Percentiles rank a stretch among this genome's conserved stretches.
Evolutionary conservation across 2,888 invertebrate genomes (phyloP).

Genomic region (Phalera bucephala): DNA sequence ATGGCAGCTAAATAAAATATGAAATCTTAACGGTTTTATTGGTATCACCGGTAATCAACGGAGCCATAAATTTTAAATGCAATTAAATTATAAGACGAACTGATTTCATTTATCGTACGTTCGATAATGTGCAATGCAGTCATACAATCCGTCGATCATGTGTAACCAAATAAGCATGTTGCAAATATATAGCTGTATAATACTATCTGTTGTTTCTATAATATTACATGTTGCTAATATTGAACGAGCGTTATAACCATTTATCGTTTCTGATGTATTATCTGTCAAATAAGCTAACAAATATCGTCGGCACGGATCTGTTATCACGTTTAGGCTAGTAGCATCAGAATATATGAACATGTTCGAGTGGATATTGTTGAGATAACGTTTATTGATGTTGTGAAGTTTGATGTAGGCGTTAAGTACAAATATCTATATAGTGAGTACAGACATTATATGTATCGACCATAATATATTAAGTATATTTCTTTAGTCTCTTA

Average conservation of each 20-base stretch:
- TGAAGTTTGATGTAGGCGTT: conserved; percentile 50
- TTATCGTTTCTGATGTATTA: conserved; percentile 62
- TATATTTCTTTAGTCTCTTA: conserved; percentile 30
- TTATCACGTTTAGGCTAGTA: conserved; percentile 58
- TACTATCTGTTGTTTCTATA: conserved; percentile 38
- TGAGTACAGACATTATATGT: conserved; percentile 33
- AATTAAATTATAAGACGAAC: no score
- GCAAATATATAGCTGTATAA: conserved; percentile 35
- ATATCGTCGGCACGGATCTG: conserved; percentile 45
- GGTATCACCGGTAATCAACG: no score
- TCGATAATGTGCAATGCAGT: conserved; percentile 32
- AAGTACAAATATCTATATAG: conserved; percentile 43
- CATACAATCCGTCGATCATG: conserved; percentile 37
- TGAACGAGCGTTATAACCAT: conserved; percentile 45
- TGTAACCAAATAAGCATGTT: conserved; percentile 37
- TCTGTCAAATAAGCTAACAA: conserved; percentile 65
- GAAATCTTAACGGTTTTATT: background rate
- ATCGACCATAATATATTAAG: conserved; percentile 34
- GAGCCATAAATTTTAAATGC: no score
- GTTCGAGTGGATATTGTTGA: conserved; percentile 59
- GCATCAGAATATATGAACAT: conserved; percentile 59
- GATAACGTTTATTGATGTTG: conserved; percentile 68
- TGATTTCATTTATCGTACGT: background rate
- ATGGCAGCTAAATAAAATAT: background rate
- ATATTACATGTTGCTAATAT: conserved; percentile 54